Evolutionary conservation across 1,140 invertebrate genomes (phyloP), one percentile per base, ranked within the genome.

Genomic region (Drosophila lacertosa): DNA sequence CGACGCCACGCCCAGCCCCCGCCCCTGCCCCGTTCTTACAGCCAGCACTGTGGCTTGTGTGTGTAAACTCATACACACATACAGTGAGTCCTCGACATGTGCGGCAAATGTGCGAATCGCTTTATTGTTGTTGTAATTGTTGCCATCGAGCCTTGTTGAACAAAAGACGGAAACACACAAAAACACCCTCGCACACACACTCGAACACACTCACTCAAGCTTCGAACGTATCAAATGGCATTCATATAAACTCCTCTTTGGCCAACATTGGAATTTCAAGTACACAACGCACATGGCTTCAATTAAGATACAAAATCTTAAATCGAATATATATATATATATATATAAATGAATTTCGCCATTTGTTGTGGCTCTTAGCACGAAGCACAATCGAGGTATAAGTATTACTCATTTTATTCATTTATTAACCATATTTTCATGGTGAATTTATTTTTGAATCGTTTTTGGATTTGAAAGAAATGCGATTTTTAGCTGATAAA

Each of bases 51-150:
- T n/a, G n/a, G 42, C 24, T 15, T 32, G 32, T 33, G 29, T 59
- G 47, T 69, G 73, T 73, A 42, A 33, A 62, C 50, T 51, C 37
- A 67, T 62, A 53, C 50, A 63, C 35, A 48, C 44, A 53, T 40
- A 73, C 13, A 40, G 76, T 60, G 78, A 81, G 15, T 32, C 13
- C 65, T 70, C 58, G 74, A 64, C 71, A 67, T 65, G 47, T 51
- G 45, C 37, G 35, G 39, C 63, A 73, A 86, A 73, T 75, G 81
- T 59, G 63, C 67, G 76, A 60, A 75, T 60, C 45, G 66, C 66
- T 47, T 53, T 62, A 82, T 86, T 86, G 77, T 84, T 86, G 73
- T 65, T 81, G 82, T 86, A 86, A 86, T 88, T 86, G 81, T 86
- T 77, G 81, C 81, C 80, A 86, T 86, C 75, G 81, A 86, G 82